Percentiles rank a stretch among this genome's conserved stretches.
phyloP scores from a whole-genome alignment of 64 coral and sea anemone species.

The Pocillopora damicornis region DNA sequence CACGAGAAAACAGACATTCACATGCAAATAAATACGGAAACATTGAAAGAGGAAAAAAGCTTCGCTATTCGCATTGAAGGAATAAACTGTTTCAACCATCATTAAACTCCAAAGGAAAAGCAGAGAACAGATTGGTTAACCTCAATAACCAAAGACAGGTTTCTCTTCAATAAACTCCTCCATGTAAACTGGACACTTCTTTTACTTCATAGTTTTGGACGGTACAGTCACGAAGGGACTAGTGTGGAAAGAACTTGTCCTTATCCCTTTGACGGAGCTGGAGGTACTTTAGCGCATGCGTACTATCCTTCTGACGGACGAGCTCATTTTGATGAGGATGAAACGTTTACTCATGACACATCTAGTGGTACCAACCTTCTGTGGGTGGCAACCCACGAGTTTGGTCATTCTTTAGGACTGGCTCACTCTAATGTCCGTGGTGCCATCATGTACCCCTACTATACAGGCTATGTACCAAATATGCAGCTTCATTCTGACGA shows the following conservation, averaged over 20 bases:
- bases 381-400: slow-evolving; percentile 63
- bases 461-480: slow-evolving; percentile 46
- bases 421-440: slow-evolving; percentile 19
- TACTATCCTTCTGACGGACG: slow-evolving; percentile 46
- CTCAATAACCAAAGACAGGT: background rate
- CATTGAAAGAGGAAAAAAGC: too few species aligned
- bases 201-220: slow-evolving; percentile 43
- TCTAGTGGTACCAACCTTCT: slow-evolving; percentile 4
- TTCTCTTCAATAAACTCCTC: background rate
- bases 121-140: background rate
- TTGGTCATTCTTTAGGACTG: slow-evolving; percentile 63
- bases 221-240: background rate
- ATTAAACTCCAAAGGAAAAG: too few species aligned
- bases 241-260: background rate
- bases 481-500: slow-evolving; percentile 60
- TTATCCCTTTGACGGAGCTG: slow-evolving; percentile 32
- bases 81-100: too few species aligned
- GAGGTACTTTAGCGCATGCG: slow-evolving; percentile 49
- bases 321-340: slow-evolving; percentile 65
- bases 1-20: too few species aligned
- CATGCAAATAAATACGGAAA: too few species aligned
- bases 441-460: slow-evolving; percentile 61
- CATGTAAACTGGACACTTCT: background rate
- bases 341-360: slow-evolving; percentile 25
- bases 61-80: too few species aligned